A percentile compares a stretch with the other conserved stretches of the same genome.
Evolutionary conservation across 1,140 invertebrate genomes (phyloP).

Genomic region (Trachelipus rathkii): DNA sequence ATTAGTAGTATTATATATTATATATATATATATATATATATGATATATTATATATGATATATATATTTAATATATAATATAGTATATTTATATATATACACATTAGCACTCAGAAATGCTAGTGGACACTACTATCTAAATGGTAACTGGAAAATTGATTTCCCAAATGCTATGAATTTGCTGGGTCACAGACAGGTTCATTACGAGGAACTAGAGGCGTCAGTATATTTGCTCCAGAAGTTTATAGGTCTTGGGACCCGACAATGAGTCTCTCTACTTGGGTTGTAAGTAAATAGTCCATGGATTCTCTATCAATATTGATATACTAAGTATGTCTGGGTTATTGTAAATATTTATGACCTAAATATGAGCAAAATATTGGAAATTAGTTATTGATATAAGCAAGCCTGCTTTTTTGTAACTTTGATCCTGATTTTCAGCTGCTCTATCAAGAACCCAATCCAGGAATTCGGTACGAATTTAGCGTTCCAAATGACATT

Average conservation of each 20-base stretch:
- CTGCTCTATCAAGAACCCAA: conserved; percentile 26
- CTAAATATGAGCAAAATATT: not conserved
- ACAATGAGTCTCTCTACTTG: conserved; percentile 77
- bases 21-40: too few species aligned
- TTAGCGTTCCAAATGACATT: conserved; percentile 14
- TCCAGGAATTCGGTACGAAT: conserved; percentile 18
- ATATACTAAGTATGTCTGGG: not conserved
- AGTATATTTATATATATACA: too few species aligned
- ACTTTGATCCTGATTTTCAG: not conserved
- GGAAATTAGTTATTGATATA: not conserved
- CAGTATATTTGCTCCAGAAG: conserved; percentile 71
- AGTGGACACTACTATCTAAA: conserved; percentile 84
- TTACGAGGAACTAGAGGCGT: conserved; percentile 72
- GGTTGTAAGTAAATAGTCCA: conserved; percentile 63
- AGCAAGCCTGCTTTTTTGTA: not conserved
- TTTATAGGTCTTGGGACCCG: conserved; percentile 77
- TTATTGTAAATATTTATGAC: not conserved
- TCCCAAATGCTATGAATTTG: conserved; percentile 72
- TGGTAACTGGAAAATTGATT: conserved; percentile 89
- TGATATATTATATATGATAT: too few species aligned
- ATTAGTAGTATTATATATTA: too few species aligned
- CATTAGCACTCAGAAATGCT: conserved; percentile 71
- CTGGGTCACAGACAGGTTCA: conserved; percentile 81
- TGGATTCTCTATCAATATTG: too few species aligned
- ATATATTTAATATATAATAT: too few species aligned